A percentile compares a stretch with the other conserved stretches of the same genome.
Evolutionary conservation across 1,140 invertebrate genomes (phyloP).

Genomic region (Drosophila insularis): DNA sequence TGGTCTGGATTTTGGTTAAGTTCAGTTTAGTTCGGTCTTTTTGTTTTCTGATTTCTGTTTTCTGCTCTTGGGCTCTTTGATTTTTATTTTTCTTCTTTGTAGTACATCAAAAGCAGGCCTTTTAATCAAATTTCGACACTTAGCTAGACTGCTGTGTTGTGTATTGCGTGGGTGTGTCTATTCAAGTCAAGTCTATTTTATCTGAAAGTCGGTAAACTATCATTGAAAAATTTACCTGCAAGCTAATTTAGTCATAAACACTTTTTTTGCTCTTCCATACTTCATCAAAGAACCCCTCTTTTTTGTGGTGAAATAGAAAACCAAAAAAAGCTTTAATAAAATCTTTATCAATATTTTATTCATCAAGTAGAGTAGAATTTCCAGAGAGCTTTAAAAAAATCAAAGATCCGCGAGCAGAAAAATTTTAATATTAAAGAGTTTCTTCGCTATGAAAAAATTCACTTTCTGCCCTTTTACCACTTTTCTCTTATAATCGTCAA

Average conservation of each 20-base stretch:
- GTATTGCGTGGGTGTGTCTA: conserved; percentile 8
- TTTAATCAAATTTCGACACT: conserved; percentile 68
- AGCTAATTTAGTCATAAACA: neutral
- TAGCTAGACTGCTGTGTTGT: conserved; percentile 33
- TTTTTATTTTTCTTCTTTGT: conserved; percentile 41
- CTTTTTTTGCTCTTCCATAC: neutral
- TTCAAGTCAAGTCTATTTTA: conserved; percentile 1
- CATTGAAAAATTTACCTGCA: neutral
- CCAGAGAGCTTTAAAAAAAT: no score
- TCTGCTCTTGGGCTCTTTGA: conserved; percentile 14
- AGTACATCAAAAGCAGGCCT: conserved; percentile 69
- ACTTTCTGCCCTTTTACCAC: no score
- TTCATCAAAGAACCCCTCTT: neutral
- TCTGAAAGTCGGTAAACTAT: neutral
- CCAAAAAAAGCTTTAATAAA: no score
- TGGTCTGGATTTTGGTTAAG: neutral
- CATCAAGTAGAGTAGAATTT: no score
- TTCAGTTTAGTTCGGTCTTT: neutral
- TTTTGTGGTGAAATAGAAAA: neutral
- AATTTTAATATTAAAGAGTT: no score
- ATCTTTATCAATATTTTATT: no score
- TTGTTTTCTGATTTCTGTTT: conserved; percentile 5
- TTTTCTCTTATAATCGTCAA: no score
- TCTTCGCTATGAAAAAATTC: no score
- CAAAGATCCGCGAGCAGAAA: no score